Conservation (phyloP, 2,888 invertebrate genomes). For the Cryptosula pallasiana region DNA sequence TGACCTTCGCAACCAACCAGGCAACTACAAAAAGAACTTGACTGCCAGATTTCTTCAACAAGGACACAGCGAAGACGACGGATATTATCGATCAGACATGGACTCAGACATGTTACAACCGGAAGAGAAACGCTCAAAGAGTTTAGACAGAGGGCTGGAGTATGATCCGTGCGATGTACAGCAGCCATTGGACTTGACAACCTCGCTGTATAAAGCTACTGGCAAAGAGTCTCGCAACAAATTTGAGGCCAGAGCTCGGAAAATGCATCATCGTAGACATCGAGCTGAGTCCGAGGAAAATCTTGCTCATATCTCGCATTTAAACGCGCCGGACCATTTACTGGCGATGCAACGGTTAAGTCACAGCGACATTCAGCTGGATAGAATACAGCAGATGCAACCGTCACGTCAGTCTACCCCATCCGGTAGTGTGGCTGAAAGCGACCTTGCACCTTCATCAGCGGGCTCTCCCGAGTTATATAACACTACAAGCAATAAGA, state of each 20-base stretch:
- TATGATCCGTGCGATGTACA: background rate
- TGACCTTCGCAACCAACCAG: constrained; percentile 24
- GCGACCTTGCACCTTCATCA: background rate
- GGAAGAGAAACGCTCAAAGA: constrained; percentile 18
- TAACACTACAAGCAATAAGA: background rate
- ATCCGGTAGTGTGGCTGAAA: background rate
- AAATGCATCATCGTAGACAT: constrained; percentile 14
- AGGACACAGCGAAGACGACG: constrained; percentile 23
- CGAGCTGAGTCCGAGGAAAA: constrained; percentile 22
- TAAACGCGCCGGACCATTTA: constrained; percentile 4
- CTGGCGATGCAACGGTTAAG: constrained; percentile 10
- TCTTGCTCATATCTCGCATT: background rate
- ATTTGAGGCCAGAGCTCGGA: constrained; percentile 18
- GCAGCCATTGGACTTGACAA: constrained; percentile 21
- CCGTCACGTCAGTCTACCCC: background rate
- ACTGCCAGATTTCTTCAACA: constrained; percentile 17
- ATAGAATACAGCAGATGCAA: background rate
- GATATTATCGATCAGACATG: background rate
- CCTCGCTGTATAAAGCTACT: background rate
- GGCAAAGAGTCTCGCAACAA: background rate
- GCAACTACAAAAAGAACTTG: constrained; percentile 23
- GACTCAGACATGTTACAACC: background rate
- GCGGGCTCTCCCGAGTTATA: background rate
- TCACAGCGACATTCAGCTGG: constrained; percentile 22
- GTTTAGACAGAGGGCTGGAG: constrained; percentile 17